Evolutionary conservation across 2,797 vertebrate species (phyloP).

Genomic region (Emydoidea blandingii): DNA sequence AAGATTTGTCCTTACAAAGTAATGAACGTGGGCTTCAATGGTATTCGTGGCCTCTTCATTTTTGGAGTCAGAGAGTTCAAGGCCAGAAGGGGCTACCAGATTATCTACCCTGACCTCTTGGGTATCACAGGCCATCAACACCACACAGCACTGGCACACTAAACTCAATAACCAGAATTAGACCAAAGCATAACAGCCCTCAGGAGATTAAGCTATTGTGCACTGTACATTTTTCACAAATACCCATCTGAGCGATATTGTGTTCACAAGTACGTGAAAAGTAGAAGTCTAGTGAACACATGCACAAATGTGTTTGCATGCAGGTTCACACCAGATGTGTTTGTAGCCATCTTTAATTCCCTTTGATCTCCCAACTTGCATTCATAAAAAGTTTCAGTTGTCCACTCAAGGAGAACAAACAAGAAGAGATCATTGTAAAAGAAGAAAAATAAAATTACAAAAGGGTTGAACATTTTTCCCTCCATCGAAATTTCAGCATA

Average conservation of each 20-base stretch:
- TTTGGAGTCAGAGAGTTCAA: no score
- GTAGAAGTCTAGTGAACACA: no score
- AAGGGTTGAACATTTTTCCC: neutral
- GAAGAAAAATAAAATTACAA: fast-evolving
- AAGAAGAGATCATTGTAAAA: neutral
- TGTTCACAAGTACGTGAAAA: neutral
- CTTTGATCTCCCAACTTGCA: no score
- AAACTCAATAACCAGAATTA: no score
- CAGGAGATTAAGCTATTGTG: no score
- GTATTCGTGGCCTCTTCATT: fast-evolving
- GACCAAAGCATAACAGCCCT: no score
- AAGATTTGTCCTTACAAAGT: neutral
- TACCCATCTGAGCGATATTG: neutral
- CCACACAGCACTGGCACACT: no score
- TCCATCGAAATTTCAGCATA: neutral
- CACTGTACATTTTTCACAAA: neutral
- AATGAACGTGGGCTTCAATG: neutral
- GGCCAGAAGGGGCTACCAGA: no score
- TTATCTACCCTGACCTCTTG: no score
- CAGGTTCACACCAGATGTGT: neutral
- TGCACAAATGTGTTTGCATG: no score
- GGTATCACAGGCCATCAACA: no score
- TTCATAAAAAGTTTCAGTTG: no score
- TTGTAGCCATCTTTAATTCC: neutral
- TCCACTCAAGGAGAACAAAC: fast-evolving